A percentile compares a stretch with the other conserved stretches of the same genome.
Conservation (phyloP, 2,797 vertebrate genomes). For the Premnoplex brunnescens region DNA sequence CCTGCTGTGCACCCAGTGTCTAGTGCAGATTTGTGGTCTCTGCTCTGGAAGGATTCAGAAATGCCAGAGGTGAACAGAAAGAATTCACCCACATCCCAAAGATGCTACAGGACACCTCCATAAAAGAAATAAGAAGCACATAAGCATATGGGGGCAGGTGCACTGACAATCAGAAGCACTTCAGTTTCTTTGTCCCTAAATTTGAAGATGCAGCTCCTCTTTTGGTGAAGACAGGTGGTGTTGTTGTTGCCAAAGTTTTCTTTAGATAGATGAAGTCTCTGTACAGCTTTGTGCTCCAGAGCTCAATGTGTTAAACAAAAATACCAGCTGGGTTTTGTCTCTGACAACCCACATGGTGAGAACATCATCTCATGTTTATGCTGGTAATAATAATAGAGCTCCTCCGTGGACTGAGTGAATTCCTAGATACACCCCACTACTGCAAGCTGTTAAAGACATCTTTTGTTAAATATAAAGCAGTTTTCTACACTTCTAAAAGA, state of each 20-base stretch:
- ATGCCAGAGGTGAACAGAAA: neutral
- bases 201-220: neutral
- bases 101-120: neutral
- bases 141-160: neutral
- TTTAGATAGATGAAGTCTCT: neutral
- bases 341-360: neutral
- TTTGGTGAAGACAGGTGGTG: neutral
- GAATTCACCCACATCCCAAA: neutral
- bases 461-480: neutral
- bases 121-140: neutral
- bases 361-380: neutral
- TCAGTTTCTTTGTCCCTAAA: neutral
- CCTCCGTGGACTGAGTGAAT: neutral
- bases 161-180: neutral
- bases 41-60: neutral
- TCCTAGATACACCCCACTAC: neutral
- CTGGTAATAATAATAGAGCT: neutral
- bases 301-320: neutral
- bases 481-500: neutral
- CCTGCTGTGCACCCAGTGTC: neutral
- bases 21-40: neutral
- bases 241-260: neutral
- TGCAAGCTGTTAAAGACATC: neutral
- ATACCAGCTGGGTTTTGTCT: neutral
- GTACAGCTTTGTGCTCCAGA: neutral